Percentiles rank a stretch among this genome's conserved stretches.
These are phyloP conservation scores for Saxidomus purpurata DNA, from an alignment of 1,140 invertebrate genomes.

Conservation along the genomic window DNA sequence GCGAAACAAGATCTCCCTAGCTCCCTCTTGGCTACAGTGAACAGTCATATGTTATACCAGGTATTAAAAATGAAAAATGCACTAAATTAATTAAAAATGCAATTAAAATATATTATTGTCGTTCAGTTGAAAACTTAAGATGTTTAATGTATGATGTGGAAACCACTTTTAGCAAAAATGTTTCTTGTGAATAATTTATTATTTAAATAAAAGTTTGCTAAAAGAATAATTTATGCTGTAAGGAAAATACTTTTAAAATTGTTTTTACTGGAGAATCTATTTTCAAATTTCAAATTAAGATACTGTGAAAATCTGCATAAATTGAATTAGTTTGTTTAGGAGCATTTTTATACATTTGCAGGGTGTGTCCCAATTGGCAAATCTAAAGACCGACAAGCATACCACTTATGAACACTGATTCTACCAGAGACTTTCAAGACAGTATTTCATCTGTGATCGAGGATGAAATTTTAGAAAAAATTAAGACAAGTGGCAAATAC, in stretches of 20 bases:
- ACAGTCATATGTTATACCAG: slow-evolving; percentile 45
- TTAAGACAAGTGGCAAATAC: slow-evolving; percentile 30
- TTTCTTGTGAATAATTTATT: not conserved
- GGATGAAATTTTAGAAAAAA: not conserved
- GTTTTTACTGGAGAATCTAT: too few species aligned
- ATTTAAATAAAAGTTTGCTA: not conserved
- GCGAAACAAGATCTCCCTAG: too few species aligned
- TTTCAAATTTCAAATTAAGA: too few species aligned
- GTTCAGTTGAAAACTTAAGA: not conserved
- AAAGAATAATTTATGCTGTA: not conserved
- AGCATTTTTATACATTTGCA: not conserved
- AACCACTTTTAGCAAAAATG: not conserved
- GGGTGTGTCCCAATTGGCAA: slow-evolving; percentile 14
- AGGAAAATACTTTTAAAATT: not conserved
- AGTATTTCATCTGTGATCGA: slow-evolving; percentile 5
- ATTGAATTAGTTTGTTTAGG: too few species aligned
- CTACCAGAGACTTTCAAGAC: not conserved
- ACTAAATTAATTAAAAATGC: too few species aligned
- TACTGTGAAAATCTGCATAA: not conserved
- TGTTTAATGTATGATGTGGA: not conserved
- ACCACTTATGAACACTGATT: not conserved
- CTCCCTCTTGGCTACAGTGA: too few species aligned
- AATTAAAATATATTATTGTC: not conserved
- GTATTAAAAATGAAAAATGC: not conserved
- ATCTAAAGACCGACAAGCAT: too few species aligned